These are phyloP conservation scores for Pomacea maculata DNA, from an alignment of 1,140 invertebrate genomes.

Conservation along the genomic window DNA sequence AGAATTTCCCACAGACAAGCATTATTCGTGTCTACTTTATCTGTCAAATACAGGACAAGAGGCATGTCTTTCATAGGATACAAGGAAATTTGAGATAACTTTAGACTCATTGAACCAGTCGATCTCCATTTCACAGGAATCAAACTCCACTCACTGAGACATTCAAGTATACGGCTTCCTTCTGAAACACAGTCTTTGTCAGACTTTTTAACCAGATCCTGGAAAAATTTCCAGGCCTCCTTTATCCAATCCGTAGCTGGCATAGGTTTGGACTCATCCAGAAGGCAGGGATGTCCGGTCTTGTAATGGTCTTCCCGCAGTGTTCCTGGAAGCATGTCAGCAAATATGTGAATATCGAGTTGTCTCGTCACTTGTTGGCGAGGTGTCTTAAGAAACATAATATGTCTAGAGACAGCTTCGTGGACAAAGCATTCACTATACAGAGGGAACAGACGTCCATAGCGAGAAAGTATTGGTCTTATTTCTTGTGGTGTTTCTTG, in stretches of 20 bases:
- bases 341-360: slow-evolving; percentile 5
- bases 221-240: slow-evolving; percentile 8
- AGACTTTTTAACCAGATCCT: background rate
- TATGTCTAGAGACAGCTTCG: background rate
- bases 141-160: slow-evolving; percentile 13
- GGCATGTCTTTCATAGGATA: slow-evolving; percentile 13
- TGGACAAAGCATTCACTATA: slow-evolving; percentile 9
- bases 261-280: background rate
- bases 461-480: slow-evolving; percentile 4
- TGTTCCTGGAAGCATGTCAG: background rate
- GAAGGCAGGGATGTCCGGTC: background rate
- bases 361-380: background rate
- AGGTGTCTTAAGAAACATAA: background rate
- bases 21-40: background rate
- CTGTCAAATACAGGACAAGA: background rate
- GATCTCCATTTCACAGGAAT: slow-evolving; percentile 3
- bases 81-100: background rate
- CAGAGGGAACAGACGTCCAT: background rate
- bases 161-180: background rate
- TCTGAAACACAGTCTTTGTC: background rate
- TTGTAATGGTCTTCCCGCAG: background rate
- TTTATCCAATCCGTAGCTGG: background rate
- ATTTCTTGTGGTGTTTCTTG: background rate
- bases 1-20: background rate
- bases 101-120: background rate